Conservation (phyloP, 1,140 invertebrate species). For the Lasaia peninsularis region DNA sequence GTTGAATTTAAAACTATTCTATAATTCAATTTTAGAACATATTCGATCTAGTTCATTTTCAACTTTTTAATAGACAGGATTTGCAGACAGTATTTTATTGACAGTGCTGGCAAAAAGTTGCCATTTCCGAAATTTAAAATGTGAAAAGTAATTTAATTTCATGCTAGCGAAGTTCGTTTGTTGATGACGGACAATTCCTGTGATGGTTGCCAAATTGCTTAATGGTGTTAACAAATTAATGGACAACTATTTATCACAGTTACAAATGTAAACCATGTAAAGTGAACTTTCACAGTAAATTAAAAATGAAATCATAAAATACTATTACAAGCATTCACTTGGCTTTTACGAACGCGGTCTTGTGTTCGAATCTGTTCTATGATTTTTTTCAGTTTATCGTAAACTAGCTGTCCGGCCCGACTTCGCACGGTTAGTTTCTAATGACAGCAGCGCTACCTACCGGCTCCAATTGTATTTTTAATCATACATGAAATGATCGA, state of each 20-base stretch:
- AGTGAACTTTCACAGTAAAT: not conserved
- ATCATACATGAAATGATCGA: too few species aligned
- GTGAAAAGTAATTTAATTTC: slow-evolving; percentile 35
- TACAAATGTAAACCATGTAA: slow-evolving; percentile 22
- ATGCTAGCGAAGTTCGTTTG: slow-evolving; percentile 24
- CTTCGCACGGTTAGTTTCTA: too few species aligned
- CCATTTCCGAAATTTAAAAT: slow-evolving; percentile 29
- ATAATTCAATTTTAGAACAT: slow-evolving; percentile 42
- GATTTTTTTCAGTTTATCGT: too few species aligned
- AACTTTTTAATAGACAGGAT: slow-evolving; percentile 50
- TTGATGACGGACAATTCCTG: slow-evolving; percentile 23
- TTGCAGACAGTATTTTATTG: slow-evolving; percentile 29
- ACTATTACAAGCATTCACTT: not conserved
- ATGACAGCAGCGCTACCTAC: too few species aligned
- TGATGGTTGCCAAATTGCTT: slow-evolving; percentile 30
- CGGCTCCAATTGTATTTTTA: too few species aligned
- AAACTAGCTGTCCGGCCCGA: too few species aligned
- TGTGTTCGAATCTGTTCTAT: too few species aligned
- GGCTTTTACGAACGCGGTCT: too few species aligned
- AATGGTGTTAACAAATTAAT: slow-evolving; percentile 31
- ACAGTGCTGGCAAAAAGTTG: slow-evolving; percentile 32
- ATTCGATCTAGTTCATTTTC: slow-evolving; percentile 39
- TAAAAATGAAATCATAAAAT: not conserved
- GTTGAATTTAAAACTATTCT: slow-evolving; percentile 35
- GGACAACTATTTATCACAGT: slow-evolving; percentile 25